Evolutionary conservation across 2,113 vertebrate genomes (phyloP), one percentile per base, ranked within the genome.

Genomic region (Mohoua ochrocephala): DNA sequence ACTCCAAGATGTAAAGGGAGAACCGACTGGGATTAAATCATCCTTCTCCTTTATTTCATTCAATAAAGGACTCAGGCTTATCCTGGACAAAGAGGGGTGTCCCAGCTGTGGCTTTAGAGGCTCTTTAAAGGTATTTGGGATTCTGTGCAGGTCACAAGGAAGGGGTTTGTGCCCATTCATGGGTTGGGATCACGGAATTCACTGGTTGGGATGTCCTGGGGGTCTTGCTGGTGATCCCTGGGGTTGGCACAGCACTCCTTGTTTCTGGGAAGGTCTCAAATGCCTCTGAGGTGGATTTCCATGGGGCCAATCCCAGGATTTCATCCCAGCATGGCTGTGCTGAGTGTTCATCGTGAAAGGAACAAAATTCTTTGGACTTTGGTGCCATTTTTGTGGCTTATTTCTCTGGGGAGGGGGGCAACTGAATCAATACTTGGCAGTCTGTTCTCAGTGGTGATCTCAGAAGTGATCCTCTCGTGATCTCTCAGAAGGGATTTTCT

Each of bases 81-180:
- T 84, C 26, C 59, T 89, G 69, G 44, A 63, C 45, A 50, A 69
- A 39, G 16, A 26, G 19, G 19, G 14, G 7, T 60, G 13, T 65
- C 30, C 45, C 57, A 70, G 7, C 26, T 53, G 8, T 6, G 20
- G 15, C 35, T 65, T 64, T 35, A 52, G 71, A 77, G n/a, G 18
- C 6, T 1, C 64, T 89, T 84, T 21, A 50, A 45, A 70, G 30
- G 3, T 35, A 2, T 78, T 87, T 81, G 42, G 21, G 73, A 10
- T 50, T 37, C 31, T 27, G 44, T 59, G 44, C 26, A 22, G 26
- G 11, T 50, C 21, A 44, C 0, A 0, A 18, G 26, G 26, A 76
- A 50, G 11, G 31, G 13, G 2, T 3, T 6, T 67, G 56, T 31
- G 15, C 52, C 20, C 24, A 26, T 42, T 41, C 10, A 35, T 26